Conservation (phyloP, 2,113 vertebrate genomes). For the Eptatretus burgeri region DNA sequence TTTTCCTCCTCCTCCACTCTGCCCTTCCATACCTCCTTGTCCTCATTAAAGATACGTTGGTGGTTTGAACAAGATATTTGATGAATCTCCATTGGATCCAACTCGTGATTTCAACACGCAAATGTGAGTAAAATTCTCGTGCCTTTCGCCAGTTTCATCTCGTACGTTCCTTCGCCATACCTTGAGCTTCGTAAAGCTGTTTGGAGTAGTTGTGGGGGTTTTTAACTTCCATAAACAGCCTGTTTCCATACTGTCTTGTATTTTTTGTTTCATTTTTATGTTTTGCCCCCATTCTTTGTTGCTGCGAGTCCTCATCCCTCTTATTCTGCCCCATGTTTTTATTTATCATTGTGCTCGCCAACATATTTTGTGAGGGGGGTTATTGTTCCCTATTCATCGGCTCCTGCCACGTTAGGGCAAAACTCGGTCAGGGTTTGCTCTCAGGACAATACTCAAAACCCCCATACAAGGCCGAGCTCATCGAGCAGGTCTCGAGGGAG, state of each 20-base stretch:
- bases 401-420: constrained; percentile 30
- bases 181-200: too few relatives aligned
- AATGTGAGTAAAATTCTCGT: constrained; percentile 33
- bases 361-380: neutral
- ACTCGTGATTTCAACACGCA: constrained; percentile 86
- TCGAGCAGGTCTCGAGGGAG: constrained; percentile 99
- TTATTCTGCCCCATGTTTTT: too few relatives aligned
- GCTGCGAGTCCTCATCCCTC: too few relatives aligned
- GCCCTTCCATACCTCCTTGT: too few relatives aligned
- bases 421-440: constrained; percentile 73
- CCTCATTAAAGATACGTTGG: constrained; percentile 45
- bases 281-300: neutral
- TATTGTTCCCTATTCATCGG: neutral
- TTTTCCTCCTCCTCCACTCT: too few relatives aligned
- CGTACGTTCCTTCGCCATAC: too few relatives aligned
- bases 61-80: constrained; percentile 81
- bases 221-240: too few relatives aligned
- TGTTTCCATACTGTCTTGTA: constrained; percentile 8
- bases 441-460: constrained; percentile 88
- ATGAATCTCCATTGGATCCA: constrained; percentile 83
- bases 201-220: too few relatives aligned
- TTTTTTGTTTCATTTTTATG: neutral
- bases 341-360: too few relatives aligned
- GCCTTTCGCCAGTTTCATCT: too few relatives aligned
- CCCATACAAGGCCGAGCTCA: constrained; percentile 81